Evolutionary conservation across 2,113 vertebrate genomes (phyloP), one percentile per base, ranked within the genome.

Genomic region (Tauraco erythrolophus): DNA sequence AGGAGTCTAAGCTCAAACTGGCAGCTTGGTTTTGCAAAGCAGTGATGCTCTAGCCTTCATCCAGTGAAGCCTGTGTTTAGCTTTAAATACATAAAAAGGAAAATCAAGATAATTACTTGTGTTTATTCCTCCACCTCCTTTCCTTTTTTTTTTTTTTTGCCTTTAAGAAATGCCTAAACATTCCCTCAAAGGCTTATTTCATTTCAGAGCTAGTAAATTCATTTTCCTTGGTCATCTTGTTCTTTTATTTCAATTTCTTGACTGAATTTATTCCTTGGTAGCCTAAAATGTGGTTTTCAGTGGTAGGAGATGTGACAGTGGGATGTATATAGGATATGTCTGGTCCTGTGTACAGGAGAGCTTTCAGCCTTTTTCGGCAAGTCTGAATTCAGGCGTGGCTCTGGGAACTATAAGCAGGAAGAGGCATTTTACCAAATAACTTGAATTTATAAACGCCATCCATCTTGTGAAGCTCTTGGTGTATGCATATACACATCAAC

Each of bases 11-110:
- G 24, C 35, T 68, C 39, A 53, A 64, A 64, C 11, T 3, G 33
- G 33, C 35, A 78, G 35, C 68, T 91, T 35, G 60, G 62, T 58
- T 90, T 71, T 92, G 70, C n/a, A 88, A 76, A 94, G 48, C 68
- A 70, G 54, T 41, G 43, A 17, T 45, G 27, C 31, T 83, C 23
- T 48, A n/a, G 19, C 24, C 19, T 78, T 80, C 69, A 45, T 70
- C 33, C 79, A 64, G 6, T 19, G 23, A 92, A 51, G 41, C 18
- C 22, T 50, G 8, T 57, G 28, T 48, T 94, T 65, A 43, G 16
- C 22, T 93, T 93, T 66, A 80, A 84, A 58, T 7, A 25, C 2
- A 19, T 31, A 14, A 70, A 85, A 39, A 76, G 6, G 17, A 58
- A 70, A 75, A 86, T 12, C 0, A 66, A 69, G 33, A 9, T 48